Evolutionary conservation across 2,113 vertebrate species (phyloP).

Genomic region (Gadus macrocephalus): DNA sequence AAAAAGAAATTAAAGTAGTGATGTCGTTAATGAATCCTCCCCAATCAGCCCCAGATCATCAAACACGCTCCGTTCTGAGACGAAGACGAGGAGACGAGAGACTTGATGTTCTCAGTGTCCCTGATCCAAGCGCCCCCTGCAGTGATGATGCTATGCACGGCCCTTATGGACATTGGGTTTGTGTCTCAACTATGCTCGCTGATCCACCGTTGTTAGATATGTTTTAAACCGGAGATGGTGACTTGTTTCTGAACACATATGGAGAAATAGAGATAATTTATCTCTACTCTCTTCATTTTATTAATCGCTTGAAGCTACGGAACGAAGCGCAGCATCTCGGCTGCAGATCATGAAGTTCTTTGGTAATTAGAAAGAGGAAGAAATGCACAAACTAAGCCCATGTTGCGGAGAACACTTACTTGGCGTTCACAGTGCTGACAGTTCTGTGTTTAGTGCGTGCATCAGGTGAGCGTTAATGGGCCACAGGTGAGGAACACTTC

Average conservation of each 20-base stretch:
- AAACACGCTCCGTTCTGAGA: neutral
- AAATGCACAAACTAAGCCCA: conserved; percentile 16
- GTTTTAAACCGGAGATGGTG: too few relatives aligned
- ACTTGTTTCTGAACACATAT: too few relatives aligned
- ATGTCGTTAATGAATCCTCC: conserved; percentile 58
- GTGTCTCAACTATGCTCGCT: conserved; percentile 21
- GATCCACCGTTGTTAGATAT: conserved; percentile 16
- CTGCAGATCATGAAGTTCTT: too few relatives aligned
- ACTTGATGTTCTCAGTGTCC: conserved; percentile 24
- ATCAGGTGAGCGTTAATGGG: conserved; percentile 84
- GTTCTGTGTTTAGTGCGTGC: conserved; percentile 78
- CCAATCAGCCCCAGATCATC: conserved; percentile 45
- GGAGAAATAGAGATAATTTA: too few relatives aligned
- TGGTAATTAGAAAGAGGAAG: neutral
- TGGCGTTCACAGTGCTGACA: conserved; percentile 8
- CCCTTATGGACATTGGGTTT: conserved; percentile 17
- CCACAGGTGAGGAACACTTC: conserved; percentile 77
- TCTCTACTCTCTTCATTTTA: too few relatives aligned
- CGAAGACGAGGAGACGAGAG: conserved; percentile 21
- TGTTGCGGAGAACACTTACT: conserved; percentile 3
- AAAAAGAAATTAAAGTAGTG: conserved; percentile 55
- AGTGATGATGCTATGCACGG: conserved; percentile 16
- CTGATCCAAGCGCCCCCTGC: conserved; percentile 46
- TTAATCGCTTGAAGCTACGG: too few relatives aligned
- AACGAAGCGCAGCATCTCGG: too few relatives aligned